Conservation (phyloP, 2,888 invertebrate genomes). For the Clistopyga incitator region DNA sequence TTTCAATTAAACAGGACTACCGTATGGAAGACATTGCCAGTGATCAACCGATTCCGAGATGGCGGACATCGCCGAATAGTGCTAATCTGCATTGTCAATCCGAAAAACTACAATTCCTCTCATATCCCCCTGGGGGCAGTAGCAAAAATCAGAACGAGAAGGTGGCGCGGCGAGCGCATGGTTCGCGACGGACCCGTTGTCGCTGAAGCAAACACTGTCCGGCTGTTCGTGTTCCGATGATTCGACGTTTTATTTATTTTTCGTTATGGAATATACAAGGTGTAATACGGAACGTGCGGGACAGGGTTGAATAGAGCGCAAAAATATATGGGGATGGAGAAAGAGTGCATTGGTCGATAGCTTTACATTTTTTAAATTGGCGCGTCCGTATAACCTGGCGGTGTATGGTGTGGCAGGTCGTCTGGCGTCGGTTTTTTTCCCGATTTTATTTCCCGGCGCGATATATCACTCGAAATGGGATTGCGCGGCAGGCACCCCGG, state of each 20-base stretch:
- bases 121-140: not conserved
- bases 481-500: conserved; percentile 59
- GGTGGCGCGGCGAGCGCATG: not conserved
- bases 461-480: conserved; percentile 73
- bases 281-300: conserved; percentile 17
- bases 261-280: conserved; percentile 37
- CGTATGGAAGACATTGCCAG: too few species aligned
- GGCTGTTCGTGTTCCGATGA: conserved; percentile 13
- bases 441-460: conserved; percentile 69
- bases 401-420: conserved; percentile 45
- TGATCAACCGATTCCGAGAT: too few species aligned
- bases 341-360: conserved; percentile 52
- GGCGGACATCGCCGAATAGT: conserved; percentile 13
- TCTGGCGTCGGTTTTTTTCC: conserved; percentile 36
- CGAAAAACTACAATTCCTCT: not conserved
- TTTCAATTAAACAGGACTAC: not conserved
- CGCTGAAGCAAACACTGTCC: conserved; percentile 15
- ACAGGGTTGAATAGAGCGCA: not conserved
- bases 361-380: conserved; percentile 72
- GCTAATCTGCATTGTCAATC: conserved; percentile 19
- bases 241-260: conserved; percentile 28
- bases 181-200: not conserved
- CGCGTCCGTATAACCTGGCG: conserved; percentile 53
- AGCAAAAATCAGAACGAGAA: conserved; percentile 27
- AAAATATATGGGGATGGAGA: not conserved